Conservation (phyloP, 1,140 invertebrate genomes). For the Brevipalpus yothersi region DNA sequence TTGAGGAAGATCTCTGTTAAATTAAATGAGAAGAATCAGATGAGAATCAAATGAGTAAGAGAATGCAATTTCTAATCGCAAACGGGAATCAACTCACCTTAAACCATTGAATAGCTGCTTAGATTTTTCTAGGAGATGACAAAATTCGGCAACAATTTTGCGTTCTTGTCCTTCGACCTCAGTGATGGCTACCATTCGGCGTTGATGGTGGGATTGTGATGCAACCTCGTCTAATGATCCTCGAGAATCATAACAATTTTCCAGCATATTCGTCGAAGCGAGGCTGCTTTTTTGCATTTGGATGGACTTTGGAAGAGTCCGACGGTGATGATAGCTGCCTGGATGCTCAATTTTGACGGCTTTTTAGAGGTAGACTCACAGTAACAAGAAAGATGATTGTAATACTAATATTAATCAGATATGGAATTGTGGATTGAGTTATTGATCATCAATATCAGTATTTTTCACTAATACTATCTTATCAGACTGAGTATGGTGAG, state of each 20-base stretch:
- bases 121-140: slow-evolving; percentile 83
- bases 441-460: too few species aligned
- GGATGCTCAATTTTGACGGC: not conserved
- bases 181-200: slow-evolving; percentile 15
- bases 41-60: not conserved
- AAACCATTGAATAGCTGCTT: slow-evolving; percentile 91
- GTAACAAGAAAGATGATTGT: too few species aligned
- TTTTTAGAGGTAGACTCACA: not conserved
- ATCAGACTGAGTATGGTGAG: too few species aligned
- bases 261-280: not conserved
- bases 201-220: slow-evolving; percentile 1
- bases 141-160: slow-evolving; percentile 85
- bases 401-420: too few species aligned
- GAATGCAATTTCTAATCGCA: not conserved
- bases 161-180: slow-evolving; percentile 38
- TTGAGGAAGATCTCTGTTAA: slow-evolving; percentile 61
- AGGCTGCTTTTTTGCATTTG: slow-evolving; percentile 7
- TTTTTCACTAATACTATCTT: too few species aligned
- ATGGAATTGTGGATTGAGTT: too few species aligned
- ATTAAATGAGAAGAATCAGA: not conserved
- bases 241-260: slow-evolving; percentile 8
- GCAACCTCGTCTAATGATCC: slow-evolving; percentile 5
- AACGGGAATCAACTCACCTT: slow-evolving; percentile 28
- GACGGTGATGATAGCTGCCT: not conserved
- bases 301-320: not conserved